Base-by-base conservation (phyloP, 2,113 vertebrate genomes). In the Campylorhamphus procurvoides region DNA sequence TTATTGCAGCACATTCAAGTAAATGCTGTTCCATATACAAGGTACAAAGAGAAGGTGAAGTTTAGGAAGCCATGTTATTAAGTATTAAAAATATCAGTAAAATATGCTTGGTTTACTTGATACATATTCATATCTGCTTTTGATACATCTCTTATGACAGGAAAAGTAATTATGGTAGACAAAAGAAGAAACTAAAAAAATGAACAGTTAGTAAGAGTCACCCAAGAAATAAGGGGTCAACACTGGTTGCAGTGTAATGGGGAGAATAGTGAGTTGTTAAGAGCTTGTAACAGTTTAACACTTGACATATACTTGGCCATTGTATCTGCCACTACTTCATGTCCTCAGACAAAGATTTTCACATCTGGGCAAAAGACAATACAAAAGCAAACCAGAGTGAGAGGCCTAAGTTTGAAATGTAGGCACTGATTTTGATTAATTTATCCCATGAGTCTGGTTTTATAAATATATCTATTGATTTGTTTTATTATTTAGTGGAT, bases 401-500 rank as follows among this genome's bases (percentile, higher is more conserved):
- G 55, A 50, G 75, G 59, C 5, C 1, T 27, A 77, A 76, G 29
- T 83, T 83, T 86, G 85, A 95, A 95, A 81, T 5, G 4, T 47
- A 82, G 62, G 62, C 50, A 35, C 46, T 72, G 67, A 59, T 89
- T 92, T 92, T 96, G 76, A 95, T 95, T 93, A 74, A 92, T 96
- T 89, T 81, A 74, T 94, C 91, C 44, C 83, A 40, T 24, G 85
- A 66, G 87, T 49, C 82, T 94, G 63, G 49, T 95, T 94, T 95
- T 88, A 84, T 77, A 95, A 84, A 78, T 63, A 46, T 73, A 75
- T 72, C 62, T 81, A 95, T 95, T 93, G 91, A 96, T 86, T 68
- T 87, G 40, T 78, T 95, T 84, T 94, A 94, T 93, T 93, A 89
- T 97, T 95, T 92, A 94, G 92, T 87, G 40, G 83, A 88, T 97